phyloP scores from a whole-genome alignment of 2,113 vertebrate species.

The Scomber japonicus region DNA sequence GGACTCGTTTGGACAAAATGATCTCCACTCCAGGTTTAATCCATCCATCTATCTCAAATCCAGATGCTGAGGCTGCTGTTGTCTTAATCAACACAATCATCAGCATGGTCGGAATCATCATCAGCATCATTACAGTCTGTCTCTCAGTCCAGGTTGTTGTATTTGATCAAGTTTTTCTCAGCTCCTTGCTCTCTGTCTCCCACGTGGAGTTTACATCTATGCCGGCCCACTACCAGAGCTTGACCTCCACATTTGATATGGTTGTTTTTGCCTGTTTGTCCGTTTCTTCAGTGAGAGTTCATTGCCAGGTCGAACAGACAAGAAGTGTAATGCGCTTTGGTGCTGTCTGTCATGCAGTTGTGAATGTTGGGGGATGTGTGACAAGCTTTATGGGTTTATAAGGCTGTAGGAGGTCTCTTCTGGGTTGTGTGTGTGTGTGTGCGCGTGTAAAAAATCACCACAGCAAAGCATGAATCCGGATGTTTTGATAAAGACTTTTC shows the following conservation, averaged over 20 bases:
- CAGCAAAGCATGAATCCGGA: neutral
- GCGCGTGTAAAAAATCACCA: slow-evolving; percentile 36
- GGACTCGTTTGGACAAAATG: slow-evolving; percentile 24
- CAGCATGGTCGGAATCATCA: slow-evolving; percentile 21
- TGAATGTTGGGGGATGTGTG: slow-evolving; percentile 64
- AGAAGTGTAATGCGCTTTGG: slow-evolving; percentile 39
- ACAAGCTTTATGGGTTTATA: slow-evolving; percentile 65
- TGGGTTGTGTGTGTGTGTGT: slow-evolving; percentile 33
- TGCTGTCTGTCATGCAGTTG: slow-evolving; percentile 47
- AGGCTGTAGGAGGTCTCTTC: slow-evolving; percentile 74
- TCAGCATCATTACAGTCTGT: slow-evolving; percentile 17
- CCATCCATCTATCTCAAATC: slow-evolving; percentile 11
- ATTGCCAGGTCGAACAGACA: neutral
- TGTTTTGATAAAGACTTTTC: neutral
- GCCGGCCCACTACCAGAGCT: slow-evolving; percentile 5
- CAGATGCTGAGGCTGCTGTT: neutral
- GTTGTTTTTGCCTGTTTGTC: neutral
- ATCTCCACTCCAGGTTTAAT: slow-evolving; percentile 3
- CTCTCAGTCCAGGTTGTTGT: slow-evolving; percentile 12
- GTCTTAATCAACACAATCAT: slow-evolving; percentile 26
- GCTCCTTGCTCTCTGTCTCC: neutral
- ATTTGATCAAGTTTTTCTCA: neutral
- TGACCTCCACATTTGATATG: slow-evolving; percentile 13
- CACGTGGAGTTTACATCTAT: slow-evolving; percentile 3
- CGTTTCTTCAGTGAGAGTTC: slow-evolving; percentile 1